Evolutionary conservation across 2,113 vertebrate species (phyloP).

Genomic region (Rhadina sibilatrix): DNA sequence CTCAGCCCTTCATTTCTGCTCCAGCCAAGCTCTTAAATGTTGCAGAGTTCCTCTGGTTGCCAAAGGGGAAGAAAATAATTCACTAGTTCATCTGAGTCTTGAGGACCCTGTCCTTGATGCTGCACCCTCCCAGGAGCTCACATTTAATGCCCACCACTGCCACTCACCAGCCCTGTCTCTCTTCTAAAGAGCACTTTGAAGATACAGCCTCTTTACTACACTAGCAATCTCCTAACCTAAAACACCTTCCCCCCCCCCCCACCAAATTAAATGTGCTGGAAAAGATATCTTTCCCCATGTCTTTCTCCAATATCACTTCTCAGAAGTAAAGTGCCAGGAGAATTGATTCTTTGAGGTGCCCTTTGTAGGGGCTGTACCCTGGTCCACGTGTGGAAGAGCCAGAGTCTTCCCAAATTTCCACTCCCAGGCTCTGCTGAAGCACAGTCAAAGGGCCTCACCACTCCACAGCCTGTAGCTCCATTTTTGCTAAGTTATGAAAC

Average conservation of each 20-base stretch:
- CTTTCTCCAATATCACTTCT: neutral
- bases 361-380: neutral
- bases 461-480: neutral
- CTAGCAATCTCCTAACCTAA: neutral
- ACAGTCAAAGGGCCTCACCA: neutral
- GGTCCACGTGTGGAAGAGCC: accelerated
- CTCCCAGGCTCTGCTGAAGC: neutral
- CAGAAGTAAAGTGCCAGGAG: neutral
- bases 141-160: neutral
- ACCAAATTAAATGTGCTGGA: neutral
- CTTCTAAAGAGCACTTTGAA: neutral
- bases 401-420: neutral
- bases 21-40: neutral
- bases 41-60: neutral
- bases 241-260: neutral
- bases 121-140: neutral
- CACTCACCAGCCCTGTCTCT: neutral
- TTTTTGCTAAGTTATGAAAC: neutral
- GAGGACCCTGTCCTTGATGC: neutral
- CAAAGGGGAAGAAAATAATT: neutral
- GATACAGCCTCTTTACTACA: neutral
- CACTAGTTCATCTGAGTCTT: neutral
- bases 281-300: neutral
- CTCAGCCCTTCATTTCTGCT: neutral
- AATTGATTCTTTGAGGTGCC: neutral